Percentiles rank a stretch among this genome's conserved stretches.
Conservation (phyloP, 2,113 vertebrate species). For the Cyanistes caeruleus region DNA sequence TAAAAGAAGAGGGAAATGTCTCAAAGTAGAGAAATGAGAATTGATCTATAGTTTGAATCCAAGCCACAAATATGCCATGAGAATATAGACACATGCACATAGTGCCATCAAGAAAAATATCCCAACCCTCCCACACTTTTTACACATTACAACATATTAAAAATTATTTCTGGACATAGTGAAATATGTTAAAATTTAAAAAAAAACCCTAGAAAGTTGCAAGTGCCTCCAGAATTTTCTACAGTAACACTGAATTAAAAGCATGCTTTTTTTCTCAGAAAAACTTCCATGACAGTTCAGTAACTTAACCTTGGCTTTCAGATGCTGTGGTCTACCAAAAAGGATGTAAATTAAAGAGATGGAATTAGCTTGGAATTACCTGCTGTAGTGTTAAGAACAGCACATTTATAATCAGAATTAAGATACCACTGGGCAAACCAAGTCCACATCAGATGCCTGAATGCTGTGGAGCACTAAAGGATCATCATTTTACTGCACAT, state of each 20-base stretch:
- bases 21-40: conserved; percentile 16
- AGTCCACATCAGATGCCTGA: background rate
- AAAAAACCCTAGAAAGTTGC: background rate
- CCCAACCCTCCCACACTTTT: conserved; percentile 56
- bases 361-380: background rate
- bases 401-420: background rate
- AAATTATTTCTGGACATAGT: conserved; percentile 44
- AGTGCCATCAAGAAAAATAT: conserved; percentile 57
- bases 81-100: conserved; percentile 49
- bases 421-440: background rate
- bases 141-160: conserved; percentile 55
- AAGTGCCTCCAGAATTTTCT: background rate
- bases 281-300: background rate
- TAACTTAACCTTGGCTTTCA: background rate
- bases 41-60: conserved; percentile 60
- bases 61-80: conserved; percentile 60
- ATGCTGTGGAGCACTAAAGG: background rate
- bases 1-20: conserved; percentile 3
- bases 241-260: background rate
- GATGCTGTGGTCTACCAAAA: background rate
- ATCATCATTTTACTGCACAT: background rate
- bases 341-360: background rate
- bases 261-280: background rate
- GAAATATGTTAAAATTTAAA: background rate
- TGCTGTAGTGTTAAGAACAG: background rate